Evolutionary conservation across 1,140 invertebrate genomes (phyloP).

Genomic region (Drosophila ficusphila): DNA sequence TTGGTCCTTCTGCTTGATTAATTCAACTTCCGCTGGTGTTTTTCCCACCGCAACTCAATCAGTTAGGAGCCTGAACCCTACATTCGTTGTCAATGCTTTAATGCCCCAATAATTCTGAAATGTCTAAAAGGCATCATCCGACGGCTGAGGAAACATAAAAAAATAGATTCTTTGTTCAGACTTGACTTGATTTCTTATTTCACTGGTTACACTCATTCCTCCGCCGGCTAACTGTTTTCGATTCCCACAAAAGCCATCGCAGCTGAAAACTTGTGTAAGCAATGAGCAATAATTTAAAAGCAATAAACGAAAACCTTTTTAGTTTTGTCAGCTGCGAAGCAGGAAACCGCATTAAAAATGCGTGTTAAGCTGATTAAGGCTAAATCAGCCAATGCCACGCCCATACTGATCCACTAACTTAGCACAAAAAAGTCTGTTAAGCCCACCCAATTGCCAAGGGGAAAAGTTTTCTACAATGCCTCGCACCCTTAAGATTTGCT

Average conservation of each 20-base stretch:
- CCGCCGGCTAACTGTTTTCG: conserved; percentile 26
- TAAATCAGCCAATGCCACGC: conserved; percentile 30
- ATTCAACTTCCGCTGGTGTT: background rate
- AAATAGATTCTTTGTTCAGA: background rate
- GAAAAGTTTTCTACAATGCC: too few relatives aligned
- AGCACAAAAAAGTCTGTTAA: conserved; percentile 47
- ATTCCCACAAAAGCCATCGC: background rate
- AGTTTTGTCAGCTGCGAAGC: conserved; percentile 48
- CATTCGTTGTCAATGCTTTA: background rate
- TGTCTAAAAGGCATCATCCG: conserved; percentile 2
- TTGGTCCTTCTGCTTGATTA: conserved; percentile 2
- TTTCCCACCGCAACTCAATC: background rate
- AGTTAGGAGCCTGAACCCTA: background rate
- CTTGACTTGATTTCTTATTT: background rate
- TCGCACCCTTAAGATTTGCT: too few relatives aligned
- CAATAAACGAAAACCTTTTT: conserved; percentile 56
- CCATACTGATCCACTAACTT: background rate
- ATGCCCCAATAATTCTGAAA: background rate
- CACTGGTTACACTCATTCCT: background rate
- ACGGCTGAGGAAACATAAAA: conserved; percentile 1
- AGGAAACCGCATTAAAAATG: conserved; percentile 13
- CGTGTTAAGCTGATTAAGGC: conserved; percentile 25
- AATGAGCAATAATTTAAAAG: conserved; percentile 58
- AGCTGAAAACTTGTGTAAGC: conserved; percentile 52
- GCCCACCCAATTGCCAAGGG: too few relatives aligned